Evolutionary conservation across 1,140 invertebrate species (phyloP).

Genomic region (Vanessa atalanta): DNA sequence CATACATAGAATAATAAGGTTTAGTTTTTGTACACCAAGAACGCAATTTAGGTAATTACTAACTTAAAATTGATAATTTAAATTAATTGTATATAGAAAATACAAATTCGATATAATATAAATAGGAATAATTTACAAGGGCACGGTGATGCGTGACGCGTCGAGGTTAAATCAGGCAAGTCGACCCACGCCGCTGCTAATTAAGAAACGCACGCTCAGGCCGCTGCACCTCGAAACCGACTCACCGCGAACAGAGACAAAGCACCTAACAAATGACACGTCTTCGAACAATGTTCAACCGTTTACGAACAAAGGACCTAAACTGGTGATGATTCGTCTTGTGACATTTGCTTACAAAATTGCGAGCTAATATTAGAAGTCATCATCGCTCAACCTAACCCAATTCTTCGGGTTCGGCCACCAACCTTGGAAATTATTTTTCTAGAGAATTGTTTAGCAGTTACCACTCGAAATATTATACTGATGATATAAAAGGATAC

Average conservation of each 20-base stretch:
- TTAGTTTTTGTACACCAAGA: no score
- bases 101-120: background rate
- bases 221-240: slow-evolving; percentile 56
- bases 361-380: slow-evolving; percentile 3
- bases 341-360: slow-evolving; percentile 3
- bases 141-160: slow-evolving; percentile 47
- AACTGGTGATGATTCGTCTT: slow-evolving; percentile 2
- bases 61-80: no score
- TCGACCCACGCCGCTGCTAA: slow-evolving; percentile 69
- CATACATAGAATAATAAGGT: no score
- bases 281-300: background rate
- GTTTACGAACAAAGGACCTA: slow-evolving; percentile 16
- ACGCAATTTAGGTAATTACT: no score
- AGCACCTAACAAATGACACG: slow-evolving; percentile 34
- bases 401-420: no score
- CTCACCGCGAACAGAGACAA: slow-evolving; percentile 44
- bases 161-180: slow-evolving; percentile 66
- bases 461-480: no score
- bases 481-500: no score
- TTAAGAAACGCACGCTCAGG: slow-evolving; percentile 71
- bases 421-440: no score
- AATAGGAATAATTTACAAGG: slow-evolving; percentile 6
- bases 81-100: background rate
- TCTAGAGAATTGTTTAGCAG: no score
- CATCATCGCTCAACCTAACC: no score